Evolutionary conservation across 2,888 invertebrate species (phyloP).

Genomic region (Lasioglossum pauxillum): DNA sequence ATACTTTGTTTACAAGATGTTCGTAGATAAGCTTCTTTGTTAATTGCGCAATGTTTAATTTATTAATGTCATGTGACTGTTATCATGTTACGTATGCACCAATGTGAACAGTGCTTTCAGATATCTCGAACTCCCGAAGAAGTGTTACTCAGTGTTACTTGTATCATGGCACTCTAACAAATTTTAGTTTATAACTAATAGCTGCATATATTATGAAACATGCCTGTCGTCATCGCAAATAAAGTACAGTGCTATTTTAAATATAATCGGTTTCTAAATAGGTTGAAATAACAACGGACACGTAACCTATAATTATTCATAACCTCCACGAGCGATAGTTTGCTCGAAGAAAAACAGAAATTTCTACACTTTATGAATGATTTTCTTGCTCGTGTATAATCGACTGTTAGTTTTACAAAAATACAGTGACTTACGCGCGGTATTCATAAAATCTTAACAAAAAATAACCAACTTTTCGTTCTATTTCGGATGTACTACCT

Average conservation of each 20-base stretch:
- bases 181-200: conserved; percentile 54
- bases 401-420: neutral
- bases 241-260: conserved; percentile 69
- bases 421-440: neutral
- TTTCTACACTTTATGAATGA: neutral
- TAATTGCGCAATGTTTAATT: neutral
- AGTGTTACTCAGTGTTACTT: conserved; percentile 11
- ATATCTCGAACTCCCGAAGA: conserved; percentile 48
- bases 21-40: neutral
- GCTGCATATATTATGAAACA: conserved; percentile 51
- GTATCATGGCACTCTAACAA: conserved; percentile 63
- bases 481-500: neutral
- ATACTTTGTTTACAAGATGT: too few species aligned
- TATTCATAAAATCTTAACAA: neutral
- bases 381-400: neutral
- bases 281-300: neutral
- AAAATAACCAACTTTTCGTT: neutral
- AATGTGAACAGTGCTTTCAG: conserved; percentile 52
- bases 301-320: conserved; percentile 43
- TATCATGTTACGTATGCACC: neutral
- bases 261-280: conserved; percentile 11
- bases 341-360: conserved; percentile 11
- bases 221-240: conserved; percentile 72
- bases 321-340: conserved; percentile 63
- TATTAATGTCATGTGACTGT: neutral